phyloP scores from a whole-genome alignment of 2,888 invertebrate species.

The Torymus tubicola region DNA sequence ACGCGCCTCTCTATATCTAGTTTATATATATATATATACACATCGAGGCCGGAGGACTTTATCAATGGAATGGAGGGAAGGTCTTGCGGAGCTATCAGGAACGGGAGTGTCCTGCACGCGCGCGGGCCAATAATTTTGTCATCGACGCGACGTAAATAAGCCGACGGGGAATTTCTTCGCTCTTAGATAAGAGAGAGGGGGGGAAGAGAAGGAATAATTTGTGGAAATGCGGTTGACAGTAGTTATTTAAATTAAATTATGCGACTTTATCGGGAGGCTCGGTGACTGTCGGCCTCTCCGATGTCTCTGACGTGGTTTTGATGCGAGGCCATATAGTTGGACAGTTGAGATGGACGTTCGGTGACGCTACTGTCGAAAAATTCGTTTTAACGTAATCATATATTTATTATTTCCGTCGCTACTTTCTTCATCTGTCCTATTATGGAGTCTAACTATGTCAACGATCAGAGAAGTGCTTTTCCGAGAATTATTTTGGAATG shows the following conservation, averaged over 20 bases:
- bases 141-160: slow-evolving; percentile 42
- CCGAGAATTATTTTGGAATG: too few species aligned
- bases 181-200: neutral
- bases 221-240: slow-evolving; percentile 28
- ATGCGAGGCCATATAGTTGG: neutral
- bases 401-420: neutral
- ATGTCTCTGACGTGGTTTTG: neutral
- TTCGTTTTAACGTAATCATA: neutral
- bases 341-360: neutral
- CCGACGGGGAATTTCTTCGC: slow-evolving; percentile 17
- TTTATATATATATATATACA: neutral
- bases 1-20: too few species aligned
- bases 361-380: neutral
- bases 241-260: slow-evolving; percentile 42
- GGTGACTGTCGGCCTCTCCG: neutral
- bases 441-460: too few species aligned
- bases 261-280: slow-evolving; percentile 22
- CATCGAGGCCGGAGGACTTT: slow-evolving; percentile 11
- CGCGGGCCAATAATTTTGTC: slow-evolving; percentile 52
- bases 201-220: slow-evolving; percentile 21
- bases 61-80: slow-evolving; percentile 37
- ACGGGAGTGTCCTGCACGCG: slow-evolving; percentile 21
- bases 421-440: too few species aligned
- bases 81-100: slow-evolving; percentile 39
- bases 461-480: too few species aligned